Conservation (phyloP, 2,797 vertebrate species). For the Oreonectes daqikongensis region DNA sequence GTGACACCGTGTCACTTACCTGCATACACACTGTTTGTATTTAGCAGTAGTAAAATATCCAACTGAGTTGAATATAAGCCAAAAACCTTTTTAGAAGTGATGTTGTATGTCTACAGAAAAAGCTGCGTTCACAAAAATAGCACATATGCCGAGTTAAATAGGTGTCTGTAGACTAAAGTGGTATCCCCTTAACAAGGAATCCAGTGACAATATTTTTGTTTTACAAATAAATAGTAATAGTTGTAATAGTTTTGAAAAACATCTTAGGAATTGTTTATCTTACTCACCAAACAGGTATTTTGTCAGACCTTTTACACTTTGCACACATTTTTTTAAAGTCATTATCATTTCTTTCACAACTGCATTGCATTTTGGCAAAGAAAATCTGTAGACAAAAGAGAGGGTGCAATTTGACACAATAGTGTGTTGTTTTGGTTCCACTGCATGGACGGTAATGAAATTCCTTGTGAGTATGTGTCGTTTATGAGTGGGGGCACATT, state of each 20-base stretch:
- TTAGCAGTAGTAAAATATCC: slow-evolving; percentile 39
- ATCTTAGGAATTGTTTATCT: not conserved
- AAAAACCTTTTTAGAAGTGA: slow-evolving; percentile 25
- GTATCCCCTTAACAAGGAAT: not conserved
- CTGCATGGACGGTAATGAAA: slow-evolving; percentile 9
- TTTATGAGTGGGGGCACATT: not conserved
- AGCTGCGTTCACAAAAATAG: slow-evolving; percentile 43
- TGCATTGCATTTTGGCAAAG: not conserved
- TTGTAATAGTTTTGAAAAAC: not conserved
- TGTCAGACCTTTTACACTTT: slow-evolving; percentile 1
- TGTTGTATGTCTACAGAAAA: slow-evolving; percentile 23
- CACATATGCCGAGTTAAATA: not conserved
- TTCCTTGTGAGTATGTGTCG: not conserved
- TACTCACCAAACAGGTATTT: not conserved
- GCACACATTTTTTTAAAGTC: not conserved
- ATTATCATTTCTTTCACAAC: not conserved
- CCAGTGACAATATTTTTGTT: not conserved
- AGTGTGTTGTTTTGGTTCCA: slow-evolving; percentile 17
- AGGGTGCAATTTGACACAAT: slow-evolving; percentile 18
- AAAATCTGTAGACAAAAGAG: not conserved
- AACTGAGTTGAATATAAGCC: not conserved
- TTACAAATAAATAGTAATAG: too few relatives aligned
- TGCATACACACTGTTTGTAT: slow-evolving; percentile 5
- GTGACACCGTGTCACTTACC: not conserved
- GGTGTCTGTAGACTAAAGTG: not conserved